Percentiles rank a stretch among this genome's conserved stretches.
Evolutionary conservation across 2,797 vertebrate species (phyloP).

Genomic region (Megalops cyprinoides): DNA sequence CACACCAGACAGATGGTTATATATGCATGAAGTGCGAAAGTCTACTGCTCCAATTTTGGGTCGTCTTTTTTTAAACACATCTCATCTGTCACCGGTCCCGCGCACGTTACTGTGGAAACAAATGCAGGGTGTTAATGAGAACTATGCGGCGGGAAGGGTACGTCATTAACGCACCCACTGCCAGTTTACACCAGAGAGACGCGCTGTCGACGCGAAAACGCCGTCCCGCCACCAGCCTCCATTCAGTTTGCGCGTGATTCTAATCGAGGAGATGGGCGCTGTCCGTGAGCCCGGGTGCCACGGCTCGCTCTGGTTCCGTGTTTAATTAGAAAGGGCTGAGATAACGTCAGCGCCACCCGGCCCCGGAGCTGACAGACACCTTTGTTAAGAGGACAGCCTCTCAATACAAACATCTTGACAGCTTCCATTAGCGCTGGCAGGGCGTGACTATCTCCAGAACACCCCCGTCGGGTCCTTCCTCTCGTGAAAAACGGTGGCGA

Average conservation of each 20-base stretch:
- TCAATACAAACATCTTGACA: neutral
- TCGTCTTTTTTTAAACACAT: slow-evolving; percentile 27
- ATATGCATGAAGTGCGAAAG: slow-evolving; percentile 25
- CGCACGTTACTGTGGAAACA: slow-evolving; percentile 29
- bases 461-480: neutral
- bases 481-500: neutral
- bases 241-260: neutral
- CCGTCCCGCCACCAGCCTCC: no score
- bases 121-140: neutral
- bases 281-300: neutral
- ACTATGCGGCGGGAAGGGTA: neutral
- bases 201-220: neutral
- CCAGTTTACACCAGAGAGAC: neutral
- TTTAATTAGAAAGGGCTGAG: slow-evolving; percentile 45
- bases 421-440: slow-evolving; percentile 6
- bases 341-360: slow-evolving; percentile 13
- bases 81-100: neutral
- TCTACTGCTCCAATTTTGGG: slow-evolving; percentile 3
- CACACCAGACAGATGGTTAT: slow-evolving; percentile 22
- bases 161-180: no score
- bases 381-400: slow-evolving; percentile 17
- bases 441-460: neutral
- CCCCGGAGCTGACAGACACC: neutral
- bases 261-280: neutral
- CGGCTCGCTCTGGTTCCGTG: slow-evolving; percentile 22